Evolutionary conservation across 1,140 invertebrate species (phyloP).

Genomic region (Sitodiplosis mosellana): DNA sequence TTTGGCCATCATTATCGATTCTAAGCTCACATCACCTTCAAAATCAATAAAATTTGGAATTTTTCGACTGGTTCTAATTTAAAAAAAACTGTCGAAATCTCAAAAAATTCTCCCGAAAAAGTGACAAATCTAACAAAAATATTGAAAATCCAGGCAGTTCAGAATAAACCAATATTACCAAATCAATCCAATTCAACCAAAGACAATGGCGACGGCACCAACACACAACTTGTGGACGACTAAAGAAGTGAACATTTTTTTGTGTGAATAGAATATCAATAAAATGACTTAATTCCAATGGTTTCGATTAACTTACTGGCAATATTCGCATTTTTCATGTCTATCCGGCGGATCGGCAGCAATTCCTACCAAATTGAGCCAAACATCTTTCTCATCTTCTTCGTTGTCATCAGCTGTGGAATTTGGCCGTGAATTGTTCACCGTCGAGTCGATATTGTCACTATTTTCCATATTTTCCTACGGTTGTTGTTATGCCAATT

Average conservation of each 20-base stretch:
- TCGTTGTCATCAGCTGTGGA: neutral
- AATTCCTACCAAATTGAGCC: conserved; percentile 49
- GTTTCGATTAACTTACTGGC: conserved; percentile 36
- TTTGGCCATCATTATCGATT: conserved; percentile 41
- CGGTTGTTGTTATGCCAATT: no score
- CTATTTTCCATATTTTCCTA: no score
- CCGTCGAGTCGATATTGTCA: no score
- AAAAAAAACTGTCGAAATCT: no score
- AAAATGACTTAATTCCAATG: conserved; percentile 1
- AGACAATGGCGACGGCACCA: conserved; percentile 64
- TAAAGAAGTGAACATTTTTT: neutral
- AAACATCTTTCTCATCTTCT: conserved; percentile 31
- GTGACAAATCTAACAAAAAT: no score
- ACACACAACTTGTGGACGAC: conserved; percentile 60
- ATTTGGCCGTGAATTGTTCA: no score
- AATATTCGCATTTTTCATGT: conserved; percentile 44
- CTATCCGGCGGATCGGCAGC: conserved; percentile 51
- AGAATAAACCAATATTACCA: no score
- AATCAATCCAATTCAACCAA: conserved; percentile 49
- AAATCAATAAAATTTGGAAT: no score
- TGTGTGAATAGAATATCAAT: conserved; percentile 1
- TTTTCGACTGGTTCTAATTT: no score
- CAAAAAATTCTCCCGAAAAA: no score
- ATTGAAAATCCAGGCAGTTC: conserved; percentile 42
- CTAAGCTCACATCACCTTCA: conserved; percentile 26